Base-by-base conservation (phyloP, 30 jellyfish, hydroid and myxozoan species). In the Pseudorhiza aurosa region DNA sequence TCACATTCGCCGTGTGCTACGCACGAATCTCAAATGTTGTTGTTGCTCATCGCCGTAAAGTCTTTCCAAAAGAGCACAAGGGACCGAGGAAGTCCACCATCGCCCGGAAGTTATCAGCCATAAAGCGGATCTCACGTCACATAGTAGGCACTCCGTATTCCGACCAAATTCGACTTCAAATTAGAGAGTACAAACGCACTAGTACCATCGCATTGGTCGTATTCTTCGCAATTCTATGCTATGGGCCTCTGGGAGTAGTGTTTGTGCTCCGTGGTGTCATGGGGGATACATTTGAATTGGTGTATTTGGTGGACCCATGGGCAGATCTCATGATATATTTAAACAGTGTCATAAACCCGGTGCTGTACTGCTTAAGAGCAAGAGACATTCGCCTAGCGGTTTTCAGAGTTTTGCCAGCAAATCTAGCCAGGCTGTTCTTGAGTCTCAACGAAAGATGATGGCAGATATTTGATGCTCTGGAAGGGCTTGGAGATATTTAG, bases 301-400 rank as follows among this genome's bases (percentile, higher is more conserved):
- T 76, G 14, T 47, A 58, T 42, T 33, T 76, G 11, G 88, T 65
- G 2, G 88, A 76, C 27, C 79, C 88, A 18, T 76, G 88, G 88
- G 78, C 88, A 42, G 88, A 76, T 19, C 45, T 76, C 33, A 19
- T 76, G 27, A 76, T 76, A 39, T 76, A 18, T 32, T n/a, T 58
- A 25, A 76, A 76, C 70, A 76, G 88, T 29, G 15, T 49, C 28
- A 19, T 60, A 17, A 76, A 76, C 33, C 79, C 79, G 2, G 10
- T 76, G 14, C 25, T 76, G 17, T 76, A 76, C 58, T 76, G 88
- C 57, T 37, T 58, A 7, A 40, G 80, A n/a, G 68, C 78, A 4
- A 58, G 27, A 25, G 79, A 76, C 21, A 76, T 76, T 29, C 88
- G 88, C 27, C 69, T 30, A 8, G 74, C 74, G 0, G 75, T 49